Evolutionary conservation across 2,888 invertebrate species (phyloP).

Genomic region (Drosophila bunnanda): DNA sequence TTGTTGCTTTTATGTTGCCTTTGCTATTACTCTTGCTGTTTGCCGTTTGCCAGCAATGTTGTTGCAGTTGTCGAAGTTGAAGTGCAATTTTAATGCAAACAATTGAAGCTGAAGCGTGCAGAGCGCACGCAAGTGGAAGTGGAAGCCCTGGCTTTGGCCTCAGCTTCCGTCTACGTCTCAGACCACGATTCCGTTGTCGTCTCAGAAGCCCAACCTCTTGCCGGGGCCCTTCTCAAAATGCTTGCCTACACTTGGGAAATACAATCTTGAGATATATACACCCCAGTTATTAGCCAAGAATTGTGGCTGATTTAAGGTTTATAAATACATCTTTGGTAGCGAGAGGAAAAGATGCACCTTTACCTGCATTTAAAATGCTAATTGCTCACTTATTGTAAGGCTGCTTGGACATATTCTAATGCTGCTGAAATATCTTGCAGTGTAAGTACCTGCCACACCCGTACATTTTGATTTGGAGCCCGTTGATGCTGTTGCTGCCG

Average conservation of each 20-base stretch:
- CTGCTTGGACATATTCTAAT: neutral
- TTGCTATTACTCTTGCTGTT: constrained; percentile 4
- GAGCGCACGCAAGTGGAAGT: constrained; percentile 62
- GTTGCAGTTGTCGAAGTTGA: constrained; percentile 74
- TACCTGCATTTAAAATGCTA: neutral
- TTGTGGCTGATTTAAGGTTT: neutral
- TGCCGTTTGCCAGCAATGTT: constrained; percentile 42
- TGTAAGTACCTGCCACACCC: constrained; percentile 34
- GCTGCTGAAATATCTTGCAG: neutral
- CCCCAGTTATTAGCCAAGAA: neutral
- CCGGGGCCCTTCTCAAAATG: constrained; percentile 26
- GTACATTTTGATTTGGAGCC: constrained; percentile 27
- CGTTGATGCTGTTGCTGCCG: constrained; percentile 42
- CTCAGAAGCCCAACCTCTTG: neutral
- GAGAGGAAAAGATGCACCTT: fast-evolving
- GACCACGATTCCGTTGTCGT: constrained; percentile 6
- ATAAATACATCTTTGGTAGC: neutral
- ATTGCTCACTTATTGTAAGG: neutral
- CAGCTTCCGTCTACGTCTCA: constrained; percentile 21
- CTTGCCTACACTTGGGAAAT: constrained; percentile 14
- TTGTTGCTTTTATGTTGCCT: constrained; percentile 17
- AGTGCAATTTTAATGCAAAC: constrained; percentile 79
- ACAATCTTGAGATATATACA: neutral
- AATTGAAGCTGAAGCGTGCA: constrained; percentile 76
- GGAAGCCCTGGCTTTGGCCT: constrained; percentile 37